Percentiles rank a stretch among this genome's conserved stretches.
Conservation (phyloP, 2,113 vertebrate species). For the Nanorana parkeri region DNA sequence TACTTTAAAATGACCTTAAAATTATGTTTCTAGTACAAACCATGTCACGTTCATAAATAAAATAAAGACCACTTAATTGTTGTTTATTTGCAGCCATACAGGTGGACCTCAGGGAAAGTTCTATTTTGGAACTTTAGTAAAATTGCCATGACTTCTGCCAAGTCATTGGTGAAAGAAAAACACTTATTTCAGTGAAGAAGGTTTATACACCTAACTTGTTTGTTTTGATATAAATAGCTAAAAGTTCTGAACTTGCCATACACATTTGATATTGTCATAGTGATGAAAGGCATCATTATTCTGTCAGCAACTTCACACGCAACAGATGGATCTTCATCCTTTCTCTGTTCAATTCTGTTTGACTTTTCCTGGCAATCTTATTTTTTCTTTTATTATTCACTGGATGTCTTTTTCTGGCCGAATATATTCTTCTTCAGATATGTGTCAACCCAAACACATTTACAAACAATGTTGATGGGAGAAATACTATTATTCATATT, state of each 20-base stretch:
- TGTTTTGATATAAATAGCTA: too few species aligned
- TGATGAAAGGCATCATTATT: background rate
- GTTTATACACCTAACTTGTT: too few species aligned
- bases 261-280: background rate
- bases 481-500: background rate
- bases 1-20: too few species aligned
- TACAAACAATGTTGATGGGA: background rate
- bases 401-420: background rate
- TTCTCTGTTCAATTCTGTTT: background rate
- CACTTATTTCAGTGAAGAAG: too few species aligned
- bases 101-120: too few species aligned
- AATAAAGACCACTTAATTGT: too few species aligned
- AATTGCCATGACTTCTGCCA: too few species aligned
- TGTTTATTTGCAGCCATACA: too few species aligned
- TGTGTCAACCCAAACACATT: background rate
- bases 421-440: constrained; percentile 4
- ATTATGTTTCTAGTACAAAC: too few species aligned
- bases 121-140: too few species aligned
- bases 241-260: background rate
- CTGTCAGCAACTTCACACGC: background rate
- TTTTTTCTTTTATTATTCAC: background rate
- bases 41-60: too few species aligned
- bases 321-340: background rate
- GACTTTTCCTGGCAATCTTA: background rate
- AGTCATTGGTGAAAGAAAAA: too few species aligned